A percentile compares a stretch with the other conserved stretches of the same genome.
Conservation (phyloP, 2,888 invertebrate genomes). For the Hypomecis atomaria region DNA sequence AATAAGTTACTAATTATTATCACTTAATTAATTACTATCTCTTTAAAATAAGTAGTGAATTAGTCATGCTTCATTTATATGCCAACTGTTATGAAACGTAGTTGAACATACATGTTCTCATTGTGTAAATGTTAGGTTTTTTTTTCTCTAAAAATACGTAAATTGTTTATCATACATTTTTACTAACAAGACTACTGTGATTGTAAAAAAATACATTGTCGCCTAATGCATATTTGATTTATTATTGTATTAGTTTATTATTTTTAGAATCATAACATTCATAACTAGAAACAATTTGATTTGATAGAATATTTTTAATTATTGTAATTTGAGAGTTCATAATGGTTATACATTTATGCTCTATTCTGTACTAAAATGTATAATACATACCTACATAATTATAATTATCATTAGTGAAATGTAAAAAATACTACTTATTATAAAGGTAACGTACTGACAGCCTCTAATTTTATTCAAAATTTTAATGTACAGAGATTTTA, state of each 20-base stretch:
- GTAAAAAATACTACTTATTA: constrained; percentile 18
- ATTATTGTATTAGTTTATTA: constrained; percentile 54
- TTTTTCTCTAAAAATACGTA: constrained; percentile 44
- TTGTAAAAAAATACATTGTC: constrained; percentile 59
- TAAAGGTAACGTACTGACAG: constrained; percentile 17
- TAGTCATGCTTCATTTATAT: constrained; percentile 49
- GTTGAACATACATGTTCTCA: constrained; percentile 39
- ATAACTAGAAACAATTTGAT: constrained; percentile 45
- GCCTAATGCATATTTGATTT: constrained; percentile 54
- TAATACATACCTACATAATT: constrained; percentile 7
- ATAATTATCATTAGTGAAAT: constrained; percentile 16
- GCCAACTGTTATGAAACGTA: constrained; percentile 15
- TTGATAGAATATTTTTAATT: constrained; percentile 43
- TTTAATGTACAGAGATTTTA: constrained; percentile 63
- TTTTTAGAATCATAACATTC: constrained; percentile 45
- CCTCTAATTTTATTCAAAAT: constrained; percentile 28
- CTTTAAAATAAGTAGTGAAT: constrained; percentile 54
- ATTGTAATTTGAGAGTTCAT: constrained; percentile 10
- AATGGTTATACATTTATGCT: background rate
- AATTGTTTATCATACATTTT: constrained; percentile 45
- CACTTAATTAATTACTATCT: constrained; percentile 44
- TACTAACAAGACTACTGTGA: constrained; percentile 64
- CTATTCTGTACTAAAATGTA: constrained; percentile 28
- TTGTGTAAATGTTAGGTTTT: constrained; percentile 54
- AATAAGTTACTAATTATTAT: constrained; percentile 48